Conservation (phyloP, 92 coral and sea anemone genomes). For the Siderastrea siderea region DNA sequence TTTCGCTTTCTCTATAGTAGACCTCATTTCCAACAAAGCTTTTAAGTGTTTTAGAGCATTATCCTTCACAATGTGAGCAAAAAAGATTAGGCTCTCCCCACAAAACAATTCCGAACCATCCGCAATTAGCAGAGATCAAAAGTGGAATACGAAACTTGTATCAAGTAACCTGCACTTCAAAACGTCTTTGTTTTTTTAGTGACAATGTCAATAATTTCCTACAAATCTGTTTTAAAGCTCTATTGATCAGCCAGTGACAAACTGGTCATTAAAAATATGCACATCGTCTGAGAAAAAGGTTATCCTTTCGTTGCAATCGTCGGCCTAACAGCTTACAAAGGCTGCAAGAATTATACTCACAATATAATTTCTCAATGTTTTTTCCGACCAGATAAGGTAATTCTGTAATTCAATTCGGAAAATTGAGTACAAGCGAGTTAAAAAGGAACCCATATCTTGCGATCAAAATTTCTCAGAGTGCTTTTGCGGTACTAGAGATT, state of each 20-base stretch:
- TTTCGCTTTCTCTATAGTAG: not conserved
- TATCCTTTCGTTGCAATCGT: not conserved
- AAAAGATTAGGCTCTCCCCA: not conserved
- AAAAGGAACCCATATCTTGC: not conserved
- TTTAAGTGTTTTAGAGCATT: not conserved
- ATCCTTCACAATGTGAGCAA: not conserved
- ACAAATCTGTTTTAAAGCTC: not conserved
- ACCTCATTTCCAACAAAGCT: not conserved
- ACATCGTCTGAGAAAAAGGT: not conserved
- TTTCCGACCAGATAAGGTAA: not conserved
- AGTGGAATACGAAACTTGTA: conserved; percentile 1
- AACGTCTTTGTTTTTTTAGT: conserved; percentile 6
- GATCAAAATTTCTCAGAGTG: not conserved
- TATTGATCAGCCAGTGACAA: conserved; percentile 12
- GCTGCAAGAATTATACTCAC: not conserved
- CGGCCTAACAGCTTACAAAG: not conserved
- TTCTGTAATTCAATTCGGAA: not conserved
- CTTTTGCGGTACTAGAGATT: not conserved
- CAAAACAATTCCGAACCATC: not conserved
- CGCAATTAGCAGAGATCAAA: not conserved
- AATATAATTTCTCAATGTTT: not conserved
- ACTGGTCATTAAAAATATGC: conserved; percentile 16
- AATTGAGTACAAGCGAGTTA: not conserved
- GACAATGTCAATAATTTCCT: conserved; percentile 6
- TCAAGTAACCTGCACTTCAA: not conserved